phyloP scores from a whole-genome alignment of 2,113 vertebrate genomes.

The Thymallus thymallus region DNA sequence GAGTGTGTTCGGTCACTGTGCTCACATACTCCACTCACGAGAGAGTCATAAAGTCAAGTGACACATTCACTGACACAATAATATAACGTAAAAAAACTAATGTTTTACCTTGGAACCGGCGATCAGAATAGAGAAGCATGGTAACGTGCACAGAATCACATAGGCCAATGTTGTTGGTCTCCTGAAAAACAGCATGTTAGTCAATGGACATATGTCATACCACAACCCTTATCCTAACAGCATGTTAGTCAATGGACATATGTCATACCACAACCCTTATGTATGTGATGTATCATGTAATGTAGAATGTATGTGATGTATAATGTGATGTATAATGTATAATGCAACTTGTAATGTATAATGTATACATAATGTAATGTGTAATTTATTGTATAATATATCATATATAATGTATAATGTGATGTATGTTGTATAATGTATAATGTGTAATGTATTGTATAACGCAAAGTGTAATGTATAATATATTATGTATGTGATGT shows the following conservation, averaged over 20 bases:
- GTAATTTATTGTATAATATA: too few relatives aligned
- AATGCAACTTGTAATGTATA: too few relatives aligned
- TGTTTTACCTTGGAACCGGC: conserved; percentile 77
- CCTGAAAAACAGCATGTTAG: conserved; percentile 65
- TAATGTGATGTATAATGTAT: too few relatives aligned
- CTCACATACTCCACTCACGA: background rate
- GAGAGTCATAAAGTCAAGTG: background rate
- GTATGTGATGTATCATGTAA: too few relatives aligned
- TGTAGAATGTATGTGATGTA: too few relatives aligned
- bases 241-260: too few relatives aligned
- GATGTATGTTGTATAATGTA: too few relatives aligned
- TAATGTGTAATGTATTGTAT: too few relatives aligned
- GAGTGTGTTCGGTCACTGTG: background rate
- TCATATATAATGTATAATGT: too few relatives aligned
- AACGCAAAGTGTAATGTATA: too few relatives aligned
- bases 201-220: background rate
- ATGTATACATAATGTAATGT: too few relatives aligned
- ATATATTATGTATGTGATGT: too few relatives aligned
- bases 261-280: background rate
- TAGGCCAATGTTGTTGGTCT: conserved; percentile 73
- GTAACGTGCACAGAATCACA: conserved; percentile 73
- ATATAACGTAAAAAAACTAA: background rate
- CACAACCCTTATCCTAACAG: background rate
- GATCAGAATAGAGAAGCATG: conserved; percentile 78
- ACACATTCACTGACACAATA: background rate